A percentile compares a stretch with the other conserved stretches of the same genome.
phyloP scores from a whole-genome alignment of 2,113 vertebrate genomes.

The Xiphophorus hellerii region DNA sequence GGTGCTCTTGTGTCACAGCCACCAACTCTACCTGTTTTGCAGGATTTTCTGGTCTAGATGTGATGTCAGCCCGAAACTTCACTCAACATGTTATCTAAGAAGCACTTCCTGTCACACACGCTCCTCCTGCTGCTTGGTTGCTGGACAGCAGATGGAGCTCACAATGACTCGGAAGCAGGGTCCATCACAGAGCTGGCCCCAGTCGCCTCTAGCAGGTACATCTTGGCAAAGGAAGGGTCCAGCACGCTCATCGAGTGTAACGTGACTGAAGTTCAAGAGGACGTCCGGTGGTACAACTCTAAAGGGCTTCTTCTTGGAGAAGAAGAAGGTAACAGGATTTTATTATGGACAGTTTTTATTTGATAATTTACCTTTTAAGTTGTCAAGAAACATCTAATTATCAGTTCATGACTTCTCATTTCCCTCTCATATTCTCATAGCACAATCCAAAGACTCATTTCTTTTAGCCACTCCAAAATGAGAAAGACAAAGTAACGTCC shows the following conservation, averaged over 20 bases:
- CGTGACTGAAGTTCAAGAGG: conserved; percentile 73
- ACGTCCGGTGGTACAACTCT: conserved; percentile 89
- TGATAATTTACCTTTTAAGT: too few species aligned
- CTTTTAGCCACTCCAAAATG: too few species aligned
- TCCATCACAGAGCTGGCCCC: conserved; percentile 46
- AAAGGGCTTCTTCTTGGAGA: conserved; percentile 81
- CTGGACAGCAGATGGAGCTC: conserved; percentile 14
- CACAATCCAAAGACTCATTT: too few species aligned
- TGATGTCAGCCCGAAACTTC: background rate
- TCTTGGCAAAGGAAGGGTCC: conserved; percentile 88
- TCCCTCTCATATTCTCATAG: too few species aligned
- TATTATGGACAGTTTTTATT: too few species aligned
- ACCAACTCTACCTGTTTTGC: conserved; percentile 48
- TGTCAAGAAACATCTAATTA: too few species aligned
- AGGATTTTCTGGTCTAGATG: conserved; percentile 43
- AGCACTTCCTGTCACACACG: background rate
- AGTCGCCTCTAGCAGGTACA: conserved; percentile 65
- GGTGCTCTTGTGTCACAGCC: accelerated
- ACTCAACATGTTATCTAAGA: conserved; percentile 10
- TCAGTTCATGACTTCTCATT: too few species aligned
- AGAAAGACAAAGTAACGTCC: too few species aligned
- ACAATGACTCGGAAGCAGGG: conserved; percentile 9
- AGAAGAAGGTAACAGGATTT: conserved; percentile 69
- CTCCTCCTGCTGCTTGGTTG: conserved; percentile 26
- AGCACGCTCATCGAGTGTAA: conserved; percentile 87